Base-by-base conservation (phyloP, 2,797 vertebrate species). In the Zalophus californianus region DNA sequence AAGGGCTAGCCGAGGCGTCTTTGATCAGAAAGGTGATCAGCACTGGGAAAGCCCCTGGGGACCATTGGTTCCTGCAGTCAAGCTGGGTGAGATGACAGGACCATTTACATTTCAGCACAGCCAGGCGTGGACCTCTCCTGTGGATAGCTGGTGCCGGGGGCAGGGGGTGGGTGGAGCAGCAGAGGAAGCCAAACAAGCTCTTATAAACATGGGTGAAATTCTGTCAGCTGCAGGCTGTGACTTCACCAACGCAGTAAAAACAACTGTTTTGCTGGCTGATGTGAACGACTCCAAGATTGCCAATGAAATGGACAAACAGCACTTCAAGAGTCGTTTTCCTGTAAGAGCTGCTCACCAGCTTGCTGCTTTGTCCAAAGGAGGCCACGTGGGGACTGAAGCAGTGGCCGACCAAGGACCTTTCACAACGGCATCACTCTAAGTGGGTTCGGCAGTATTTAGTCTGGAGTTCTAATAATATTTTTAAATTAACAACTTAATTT, bases 31-130 rank as follows among this genome's bases (percentile, higher is more conserved):
- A 29, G 27, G 72, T 29, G 72, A 66, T 73, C 72, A 27, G 41
- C 73, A 75, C 9, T 32, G 73, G 1, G 1, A 48, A 48, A 75
- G 73, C 44, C 72, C 73, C 44, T 27, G 2, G 13, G 44, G 16
- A 27, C 73, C 27, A 11, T 5, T 75, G 73, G 44, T 50, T 27
- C 44, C 44, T 50, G 32, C 98, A 99, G 99, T 98, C 99, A 99
- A 98, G 99, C 99, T 0, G 99, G 99, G 98, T 98, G 99, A 95
- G 99, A 99, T 85, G 99, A 99, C 98, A 99, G 99, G 92, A 99
- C 99, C 0, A 97, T 99, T 99, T 99, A 99, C 97, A 98, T 99
- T 91, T 99, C 99, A 0, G 99, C 99, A 90, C 99, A 99, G 98
- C 89, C 99, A 70, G 99, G 99, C 78, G 68, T 99, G 98, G 99